Conservation (phyloP, 2,113 vertebrate genomes). For the Irena cyanogastra region DNA sequence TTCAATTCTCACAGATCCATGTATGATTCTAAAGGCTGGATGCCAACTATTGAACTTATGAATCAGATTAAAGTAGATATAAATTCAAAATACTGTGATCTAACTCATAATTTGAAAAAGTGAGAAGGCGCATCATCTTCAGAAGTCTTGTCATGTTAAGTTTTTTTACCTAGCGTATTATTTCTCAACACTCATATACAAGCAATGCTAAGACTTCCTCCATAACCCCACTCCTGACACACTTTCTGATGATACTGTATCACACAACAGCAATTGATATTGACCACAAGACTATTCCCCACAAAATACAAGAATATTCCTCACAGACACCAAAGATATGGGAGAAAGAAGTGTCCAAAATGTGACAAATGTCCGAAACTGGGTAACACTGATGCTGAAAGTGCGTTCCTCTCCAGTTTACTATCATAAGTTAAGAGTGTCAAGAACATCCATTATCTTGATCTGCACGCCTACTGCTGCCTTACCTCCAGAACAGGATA, state of each 20-base stretch:
- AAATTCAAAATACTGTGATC: not conserved
- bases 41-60: not conserved
- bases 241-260: not conserved
- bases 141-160: not conserved
- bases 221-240: not conserved
- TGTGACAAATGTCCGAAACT: not conserved
- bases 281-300: too few species aligned
- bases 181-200: not conserved
- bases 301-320: too few species aligned
- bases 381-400: not conserved
- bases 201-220: not conserved
- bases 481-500: not conserved
- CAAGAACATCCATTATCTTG: not conserved
- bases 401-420: not conserved
- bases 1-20: not conserved
- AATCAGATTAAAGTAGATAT: not conserved
- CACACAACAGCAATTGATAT: not conserved
- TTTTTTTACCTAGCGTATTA: not conserved
- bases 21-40: not conserved
- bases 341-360: not conserved
- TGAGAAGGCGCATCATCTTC: not conserved
- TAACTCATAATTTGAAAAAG: not conserved
- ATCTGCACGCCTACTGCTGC: not conserved
- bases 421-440: not conserved
- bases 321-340: too few species aligned